Conservation (phyloP, 2,888 invertebrate genomes). For the Bellardia bayeri region DNA sequence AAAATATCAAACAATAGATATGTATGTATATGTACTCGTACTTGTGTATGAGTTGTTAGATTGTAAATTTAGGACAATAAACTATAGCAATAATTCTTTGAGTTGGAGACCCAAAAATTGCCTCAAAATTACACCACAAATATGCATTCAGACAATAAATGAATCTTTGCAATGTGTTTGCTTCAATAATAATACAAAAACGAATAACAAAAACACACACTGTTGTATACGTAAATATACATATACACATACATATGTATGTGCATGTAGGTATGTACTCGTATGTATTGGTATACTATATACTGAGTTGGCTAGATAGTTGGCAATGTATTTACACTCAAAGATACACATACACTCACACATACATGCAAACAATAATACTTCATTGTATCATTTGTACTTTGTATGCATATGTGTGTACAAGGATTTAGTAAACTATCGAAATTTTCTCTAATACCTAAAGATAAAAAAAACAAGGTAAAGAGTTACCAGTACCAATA, state of each 20-base stretch:
- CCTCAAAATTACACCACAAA: conserved; percentile 68
- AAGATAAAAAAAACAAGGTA: conserved; percentile 62
- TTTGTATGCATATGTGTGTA: neutral
- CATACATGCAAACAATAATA: conserved; percentile 33
- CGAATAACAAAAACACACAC: conserved; percentile 3
- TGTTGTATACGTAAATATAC: neutral
- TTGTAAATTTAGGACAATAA: conserved; percentile 73
- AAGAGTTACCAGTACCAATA: conserved; percentile 11
- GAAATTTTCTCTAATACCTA: conserved; percentile 47
- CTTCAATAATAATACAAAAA: conserved; percentile 40
- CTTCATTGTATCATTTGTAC: conserved; percentile 31
- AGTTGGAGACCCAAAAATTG: conserved; percentile 61
- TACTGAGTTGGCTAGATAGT: conserved; percentile 41
- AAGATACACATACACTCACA: neutral
- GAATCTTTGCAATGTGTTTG: conserved; percentile 49
- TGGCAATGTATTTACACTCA: conserved; percentile 27
- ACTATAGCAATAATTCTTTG: conserved; percentile 71
- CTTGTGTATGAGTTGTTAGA: neutral
- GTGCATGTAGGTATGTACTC: too few species aligned
- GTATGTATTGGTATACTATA: neutral
- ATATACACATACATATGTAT: too few species aligned
- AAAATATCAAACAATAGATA: conserved; percentile 45
- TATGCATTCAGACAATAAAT: conserved; percentile 56
- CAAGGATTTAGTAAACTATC: conserved; percentile 39
- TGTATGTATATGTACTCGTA: neutral